Base-by-base conservation (phyloP, 1,140 invertebrate species). In the Drosophila ambigua region DNA sequence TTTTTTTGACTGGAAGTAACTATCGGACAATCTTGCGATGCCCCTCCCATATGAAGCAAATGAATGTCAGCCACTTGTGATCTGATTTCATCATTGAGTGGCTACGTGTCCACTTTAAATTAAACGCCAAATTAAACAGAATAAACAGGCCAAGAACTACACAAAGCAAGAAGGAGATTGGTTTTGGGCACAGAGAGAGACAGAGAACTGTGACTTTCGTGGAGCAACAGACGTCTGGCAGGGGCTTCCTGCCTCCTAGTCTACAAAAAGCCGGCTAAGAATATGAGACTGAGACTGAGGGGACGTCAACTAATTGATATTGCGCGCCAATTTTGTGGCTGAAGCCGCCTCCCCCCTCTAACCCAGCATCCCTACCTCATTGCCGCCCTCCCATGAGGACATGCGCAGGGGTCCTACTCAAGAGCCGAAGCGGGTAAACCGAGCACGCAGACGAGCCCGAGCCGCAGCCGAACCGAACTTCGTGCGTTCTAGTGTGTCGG, bases 271-370 rank as follows among this genome's bases (percentile, higher is more conserved):
- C 35, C 35, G 35, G 35, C 35, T 39, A 35, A 54, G 54, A 53
- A 44, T 44, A 11, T 9, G 28, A 20, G 15, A 31, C 45, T 39
- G 43, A 26, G 20, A 48, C 39, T 61, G 61, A 39, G 16, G 57
- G 67, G 82, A 87, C 74, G 82, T 82, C 78, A 85, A 85, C 82
- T 85, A 85, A 85, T 85, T 85, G 82, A 85, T 82, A 85, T 85
- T 85, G 82, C 82, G 82, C 82, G 82, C 82, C 82, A 85, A 85
- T 85, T 85, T 85, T 87, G 82, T 85, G 82, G 82, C 82, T 85
- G 72, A 65, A 39, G n/a, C 62, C 41, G 8, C n/a, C 20, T 13
- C 24, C 41, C 15, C 0, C 49, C 28, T 26, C 2, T 8, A 23
- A 11, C n/a, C 11, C 13, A 16, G 20, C 45, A 28, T 43, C 31